A percentile compares a stretch with the other conserved stretches of the same genome.
Evolutionary conservation across 2,888 invertebrate species (phyloP).

Genomic region (Norana najaformis): DNA sequence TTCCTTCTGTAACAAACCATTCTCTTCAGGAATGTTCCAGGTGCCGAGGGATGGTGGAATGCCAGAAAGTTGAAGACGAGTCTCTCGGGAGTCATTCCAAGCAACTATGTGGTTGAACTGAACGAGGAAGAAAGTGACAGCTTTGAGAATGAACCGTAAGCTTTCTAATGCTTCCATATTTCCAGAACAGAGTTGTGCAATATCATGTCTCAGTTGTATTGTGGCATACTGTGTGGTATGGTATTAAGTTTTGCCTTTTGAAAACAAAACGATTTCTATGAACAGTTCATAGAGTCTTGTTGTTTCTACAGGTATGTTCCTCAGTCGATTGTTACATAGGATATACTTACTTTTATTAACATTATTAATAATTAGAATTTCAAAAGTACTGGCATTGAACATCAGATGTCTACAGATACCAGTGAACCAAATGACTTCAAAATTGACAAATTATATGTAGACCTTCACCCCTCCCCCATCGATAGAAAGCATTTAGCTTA

Average conservation of each 20-base stretch:
- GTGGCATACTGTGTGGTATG: no score
- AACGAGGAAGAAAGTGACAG: background rate
- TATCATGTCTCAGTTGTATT: background rate
- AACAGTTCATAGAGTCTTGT: no score
- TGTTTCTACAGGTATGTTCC: background rate
- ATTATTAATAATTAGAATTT: no score
- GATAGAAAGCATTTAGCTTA: no score
- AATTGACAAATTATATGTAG: no score
- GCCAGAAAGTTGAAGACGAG: conserved; percentile 40
- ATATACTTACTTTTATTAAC: no score
- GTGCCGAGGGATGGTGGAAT: conserved; percentile 43
- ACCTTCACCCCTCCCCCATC: no score
- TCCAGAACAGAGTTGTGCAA: background rate
- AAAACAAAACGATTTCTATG: no score
- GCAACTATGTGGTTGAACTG: conserved; percentile 79
- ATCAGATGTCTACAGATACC: no score
- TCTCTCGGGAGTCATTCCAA: conserved; percentile 81
- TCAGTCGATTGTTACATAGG: background rate
- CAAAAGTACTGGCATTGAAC: no score
- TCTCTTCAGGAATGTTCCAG: background rate
- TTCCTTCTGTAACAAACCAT: background rate
- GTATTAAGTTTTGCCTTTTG: background rate
- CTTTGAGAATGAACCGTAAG: background rate
- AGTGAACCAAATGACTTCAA: no score
- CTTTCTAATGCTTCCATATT: background rate